Evolutionary conservation across 2,888 invertebrate species (phyloP), one percentile per base, ranked within the genome.

Genomic region (Acleris cristana): DNA sequence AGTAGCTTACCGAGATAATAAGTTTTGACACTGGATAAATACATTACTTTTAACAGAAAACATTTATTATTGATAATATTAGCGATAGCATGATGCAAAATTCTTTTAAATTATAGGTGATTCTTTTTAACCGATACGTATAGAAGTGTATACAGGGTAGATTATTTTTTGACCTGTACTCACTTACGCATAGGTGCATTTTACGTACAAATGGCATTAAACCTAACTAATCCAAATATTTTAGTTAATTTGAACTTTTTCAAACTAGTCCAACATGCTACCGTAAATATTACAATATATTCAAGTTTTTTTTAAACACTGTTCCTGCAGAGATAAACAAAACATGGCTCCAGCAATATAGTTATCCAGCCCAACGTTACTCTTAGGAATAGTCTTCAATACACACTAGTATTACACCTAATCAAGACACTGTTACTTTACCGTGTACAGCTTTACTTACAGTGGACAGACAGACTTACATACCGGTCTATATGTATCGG

Each of bases 371-470:
- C 74, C 69, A 74, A 76, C 71, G 74, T 73, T 84, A 81, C 72
- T 71, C 85, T 84, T 84, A 85, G 57, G 66, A 77, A 79, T 80
- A 81, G 71, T 74, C 70, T 79, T 72, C 72, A 74, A 76, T 76
- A 79, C 73, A 55, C 21, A n/a, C 61, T 58, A 63, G 53, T 58
- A 26, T 67, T 67, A 67, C 74, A 72, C 76, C 77, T 83, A 79
- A 72, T 73, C 64, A 69, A 74, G 57, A 69, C 65, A 65, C 69
- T 62, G 61, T 61, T 61, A 45, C 53, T 61, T 57, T 56, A 61
- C 56, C 59, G 53, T 54, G 56, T 60, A 34, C 34, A 10, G 34
- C 34, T 34, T 34, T 40, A 34, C n/a, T 60, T 60, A 14, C 21
- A 34, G 64, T 57, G 69, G 66, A 71, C 65, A 69, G 61, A 69